phyloP scores from a whole-genome alignment of 2,113 vertebrate species.

The Microtus pennsylvanicus region DNA sequence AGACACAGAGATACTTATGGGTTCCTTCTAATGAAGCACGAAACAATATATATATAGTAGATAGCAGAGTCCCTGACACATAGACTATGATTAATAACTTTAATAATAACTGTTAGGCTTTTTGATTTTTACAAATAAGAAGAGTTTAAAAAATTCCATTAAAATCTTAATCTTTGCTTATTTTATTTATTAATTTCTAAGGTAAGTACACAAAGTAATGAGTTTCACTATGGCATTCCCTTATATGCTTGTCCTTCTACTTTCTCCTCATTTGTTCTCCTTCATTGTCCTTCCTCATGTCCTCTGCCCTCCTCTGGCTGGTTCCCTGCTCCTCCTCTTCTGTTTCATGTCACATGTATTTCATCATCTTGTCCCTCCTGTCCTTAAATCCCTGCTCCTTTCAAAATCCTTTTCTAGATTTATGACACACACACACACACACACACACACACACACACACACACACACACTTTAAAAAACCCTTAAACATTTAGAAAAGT shows the following conservation, averaged over 20 bases:
- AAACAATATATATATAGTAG: background rate
- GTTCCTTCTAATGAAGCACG: background rate
- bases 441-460: background rate
- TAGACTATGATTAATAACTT: conserved; percentile 9
- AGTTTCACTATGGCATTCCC: background rate
- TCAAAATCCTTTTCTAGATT: background rate
- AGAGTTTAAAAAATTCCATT: background rate
- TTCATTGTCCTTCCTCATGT: background rate
- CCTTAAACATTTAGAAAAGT: conserved; percentile 31
- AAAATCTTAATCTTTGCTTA: conserved; percentile 11
- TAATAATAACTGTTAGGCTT: background rate
- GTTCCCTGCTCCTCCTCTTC: background rate
- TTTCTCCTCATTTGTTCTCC: background rate
- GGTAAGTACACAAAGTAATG: too few relatives aligned
- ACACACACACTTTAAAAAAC: background rate
- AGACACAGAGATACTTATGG: background rate
- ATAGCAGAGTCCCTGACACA: background rate
- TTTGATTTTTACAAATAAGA: conserved; percentile 48
- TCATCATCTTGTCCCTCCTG: background rate
- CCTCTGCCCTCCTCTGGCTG: background rate
- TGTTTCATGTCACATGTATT: background rate
- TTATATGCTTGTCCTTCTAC: background rate
- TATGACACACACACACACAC: too few relatives aligned
- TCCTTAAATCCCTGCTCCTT: background rate
- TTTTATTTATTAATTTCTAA: background rate